phyloP scores from a whole-genome alignment of 2,888 invertebrate genomes.

The Xestia ashworthii region DNA sequence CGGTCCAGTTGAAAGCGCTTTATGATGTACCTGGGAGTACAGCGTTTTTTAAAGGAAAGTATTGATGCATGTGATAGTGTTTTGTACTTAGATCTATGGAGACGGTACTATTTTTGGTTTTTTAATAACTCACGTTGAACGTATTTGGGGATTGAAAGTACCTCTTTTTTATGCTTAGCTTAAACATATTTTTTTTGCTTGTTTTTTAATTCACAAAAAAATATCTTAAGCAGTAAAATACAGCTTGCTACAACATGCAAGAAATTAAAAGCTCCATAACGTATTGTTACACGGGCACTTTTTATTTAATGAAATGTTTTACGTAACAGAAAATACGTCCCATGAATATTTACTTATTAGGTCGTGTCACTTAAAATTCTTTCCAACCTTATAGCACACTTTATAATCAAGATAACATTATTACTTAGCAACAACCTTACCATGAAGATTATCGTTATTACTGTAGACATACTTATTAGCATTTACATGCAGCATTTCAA shows the following conservation, averaged over 20 bases:
- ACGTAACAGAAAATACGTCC: background rate
- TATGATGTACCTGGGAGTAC: slow-evolving; percentile 4
- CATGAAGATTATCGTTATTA: background rate
- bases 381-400: background rate
- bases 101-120: background rate
- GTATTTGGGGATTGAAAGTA: background rate
- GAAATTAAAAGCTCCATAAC: background rate
- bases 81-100: background rate
- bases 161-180: too few species aligned
- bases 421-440: background rate
- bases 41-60: background rate
- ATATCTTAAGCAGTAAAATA: too few species aligned
- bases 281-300: background rate
- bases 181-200: too few species aligned
- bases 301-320: background rate
- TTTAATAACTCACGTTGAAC: background rate
- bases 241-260: background rate
- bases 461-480: background rate
- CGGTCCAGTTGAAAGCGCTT: slow-evolving; percentile 38
- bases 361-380: background rate
- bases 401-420: slow-evolving; percentile 21
- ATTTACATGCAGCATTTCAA: background rate
- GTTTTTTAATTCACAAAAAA: too few species aligned
- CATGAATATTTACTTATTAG: background rate
- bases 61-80: background rate